phyloP scores from a whole-genome alignment of 2,797 vertebrate genomes.

The Artibeus jamaicensis region DNA sequence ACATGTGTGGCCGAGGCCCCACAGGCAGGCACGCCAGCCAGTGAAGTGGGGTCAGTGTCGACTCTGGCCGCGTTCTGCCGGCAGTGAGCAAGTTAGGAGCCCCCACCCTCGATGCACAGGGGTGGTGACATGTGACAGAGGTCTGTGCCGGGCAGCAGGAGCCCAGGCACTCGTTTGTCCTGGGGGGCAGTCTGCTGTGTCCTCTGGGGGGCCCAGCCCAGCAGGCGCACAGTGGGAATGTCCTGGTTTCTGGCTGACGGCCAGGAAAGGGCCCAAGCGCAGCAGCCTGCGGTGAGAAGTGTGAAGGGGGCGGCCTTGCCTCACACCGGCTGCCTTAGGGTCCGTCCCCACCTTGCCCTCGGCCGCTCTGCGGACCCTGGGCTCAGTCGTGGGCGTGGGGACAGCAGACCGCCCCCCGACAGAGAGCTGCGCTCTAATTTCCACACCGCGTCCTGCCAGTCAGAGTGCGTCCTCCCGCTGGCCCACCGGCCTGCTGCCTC shows the following conservation, averaged over 20 bases:
- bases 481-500: background rate
- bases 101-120: no score
- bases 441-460: background rate
- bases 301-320: rapidly evolving
- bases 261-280: background rate
- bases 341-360: rapidly evolving
- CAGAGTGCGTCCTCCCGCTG: background rate
- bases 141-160: no score
- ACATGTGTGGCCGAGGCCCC: no score
- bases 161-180: no score
- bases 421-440: rapidly evolving
- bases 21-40: no score
- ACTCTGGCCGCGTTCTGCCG: no score
- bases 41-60: no score
- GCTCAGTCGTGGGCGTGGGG: rapidly evolving
- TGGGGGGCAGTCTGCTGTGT: no score
- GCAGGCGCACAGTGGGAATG: no score
- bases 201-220: no score
- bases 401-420: rapidly evolving
- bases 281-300: rapidly evolving
- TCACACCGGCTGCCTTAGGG: rapidly evolving
- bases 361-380: rapidly evolving
- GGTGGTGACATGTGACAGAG: no score
- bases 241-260: background rate
- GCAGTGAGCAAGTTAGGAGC: no score